These are phyloP conservation scores for Pterostichus niger DNA, from an alignment of 2,888 invertebrate genomes.

Conservation along the genomic window DNA sequence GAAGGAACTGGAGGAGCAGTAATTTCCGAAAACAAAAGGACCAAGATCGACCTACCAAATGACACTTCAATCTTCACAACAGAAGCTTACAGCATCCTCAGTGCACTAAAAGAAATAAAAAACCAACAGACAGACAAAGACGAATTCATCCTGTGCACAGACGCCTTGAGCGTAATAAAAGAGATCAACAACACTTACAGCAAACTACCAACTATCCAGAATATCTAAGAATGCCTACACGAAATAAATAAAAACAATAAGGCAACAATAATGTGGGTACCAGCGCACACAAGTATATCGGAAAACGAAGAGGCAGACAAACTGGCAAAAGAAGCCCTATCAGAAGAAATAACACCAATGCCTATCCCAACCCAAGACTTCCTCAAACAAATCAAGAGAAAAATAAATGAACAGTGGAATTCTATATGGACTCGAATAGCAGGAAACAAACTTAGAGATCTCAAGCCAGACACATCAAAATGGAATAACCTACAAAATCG, in stretches of 20 bases:
- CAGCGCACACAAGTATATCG: neutral
- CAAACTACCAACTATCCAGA: neutral
- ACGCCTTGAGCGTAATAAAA: neutral
- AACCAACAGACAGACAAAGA: neutral
- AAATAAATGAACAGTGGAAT: too few relatives aligned
- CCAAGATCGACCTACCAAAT: neutral
- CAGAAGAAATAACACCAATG: neutral
- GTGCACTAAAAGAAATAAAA: neutral
- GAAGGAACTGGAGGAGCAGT: neutral
- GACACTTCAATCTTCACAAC: neutral
- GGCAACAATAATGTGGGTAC: neutral
- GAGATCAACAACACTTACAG: neutral
- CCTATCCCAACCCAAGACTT: neutral
- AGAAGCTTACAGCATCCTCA: neutral
- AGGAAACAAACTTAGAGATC: too few relatives aligned
- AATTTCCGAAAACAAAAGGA: neutral
- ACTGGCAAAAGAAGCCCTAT: neutral
- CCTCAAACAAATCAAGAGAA: too few relatives aligned
- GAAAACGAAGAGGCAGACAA: neutral
- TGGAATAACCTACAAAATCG: too few relatives aligned
- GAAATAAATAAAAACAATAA: neutral
- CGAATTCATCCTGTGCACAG: neutral
- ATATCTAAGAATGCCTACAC: neutral
- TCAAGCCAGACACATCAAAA: too few relatives aligned
- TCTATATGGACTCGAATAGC: too few relatives aligned